Evolutionary conservation across 2,113 vertebrate species (phyloP).

Genomic region (Tympanuchus pallidicinctus): DNA sequence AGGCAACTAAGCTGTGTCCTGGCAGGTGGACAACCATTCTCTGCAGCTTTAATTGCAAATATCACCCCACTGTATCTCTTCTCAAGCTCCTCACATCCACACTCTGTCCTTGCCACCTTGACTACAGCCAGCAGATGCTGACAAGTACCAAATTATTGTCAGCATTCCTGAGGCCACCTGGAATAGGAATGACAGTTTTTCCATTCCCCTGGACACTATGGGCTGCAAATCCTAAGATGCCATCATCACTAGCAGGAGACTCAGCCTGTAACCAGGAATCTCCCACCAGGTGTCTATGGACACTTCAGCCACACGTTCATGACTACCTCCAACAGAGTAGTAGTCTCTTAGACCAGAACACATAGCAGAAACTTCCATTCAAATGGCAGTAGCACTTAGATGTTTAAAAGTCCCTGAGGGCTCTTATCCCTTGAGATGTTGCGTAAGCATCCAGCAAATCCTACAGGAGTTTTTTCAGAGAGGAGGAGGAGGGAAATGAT

Average conservation of each 20-base stretch:
- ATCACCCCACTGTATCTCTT: rapidly evolving
- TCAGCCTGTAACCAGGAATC: not conserved
- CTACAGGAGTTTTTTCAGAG: not conserved
- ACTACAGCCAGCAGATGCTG: not conserved
- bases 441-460: not conserved
- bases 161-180: not conserved
- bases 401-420: not conserved
- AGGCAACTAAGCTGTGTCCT: not conserved
- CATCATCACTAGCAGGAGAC: rapidly evolving
- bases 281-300: rapidly evolving
- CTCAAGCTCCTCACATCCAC: not conserved
- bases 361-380: not conserved
- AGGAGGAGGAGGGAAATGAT: too few species aligned
- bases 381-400: not conserved
- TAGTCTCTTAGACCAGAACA: not conserved
- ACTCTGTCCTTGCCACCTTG: not conserved
- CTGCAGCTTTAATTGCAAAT: not conserved
- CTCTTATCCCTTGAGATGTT: not conserved
- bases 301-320: rapidly evolving
- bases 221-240: rapidly evolving
- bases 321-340: rapidly evolving
- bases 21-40: not conserved
- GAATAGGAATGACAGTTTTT: rapidly evolving
- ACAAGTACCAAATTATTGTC: not conserved
- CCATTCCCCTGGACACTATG: rapidly evolving